Evolutionary conservation across 2,888 invertebrate species (phyloP).

Genomic region (Amphipoea oculea): DNA sequence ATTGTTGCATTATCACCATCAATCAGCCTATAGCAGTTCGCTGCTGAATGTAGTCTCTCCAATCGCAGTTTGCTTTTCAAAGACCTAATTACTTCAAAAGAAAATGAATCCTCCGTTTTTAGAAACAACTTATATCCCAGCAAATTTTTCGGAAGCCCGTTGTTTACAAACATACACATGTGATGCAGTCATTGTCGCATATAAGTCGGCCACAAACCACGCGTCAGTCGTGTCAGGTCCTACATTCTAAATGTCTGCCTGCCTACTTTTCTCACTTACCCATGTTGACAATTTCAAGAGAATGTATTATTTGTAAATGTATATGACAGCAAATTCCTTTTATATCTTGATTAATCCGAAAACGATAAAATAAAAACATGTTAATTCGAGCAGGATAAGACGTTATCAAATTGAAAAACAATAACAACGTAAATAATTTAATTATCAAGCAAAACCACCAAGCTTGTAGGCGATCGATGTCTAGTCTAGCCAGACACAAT

Average conservation of each 20-base stretch:
- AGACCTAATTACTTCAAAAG: not conserved
- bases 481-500: not conserved
- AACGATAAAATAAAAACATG: not conserved
- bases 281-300: not conserved
- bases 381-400: not conserved
- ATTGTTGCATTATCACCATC: too few species aligned
- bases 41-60: too few species aligned
- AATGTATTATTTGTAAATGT: not conserved
- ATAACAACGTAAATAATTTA: not conserved
- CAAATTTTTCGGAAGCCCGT: not conserved
- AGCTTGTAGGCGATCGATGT: not conserved
- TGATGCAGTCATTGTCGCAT: not conserved
- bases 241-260: not conserved
- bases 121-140: not conserved
- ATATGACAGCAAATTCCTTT: not conserved
- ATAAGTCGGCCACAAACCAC: constrained; percentile 1
- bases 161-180: constrained; percentile 13
- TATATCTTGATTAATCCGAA: constrained; percentile 1
- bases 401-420: not conserved
- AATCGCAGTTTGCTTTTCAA: not conserved
- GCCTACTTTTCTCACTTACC: not conserved
- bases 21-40: too few species aligned
- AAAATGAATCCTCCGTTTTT: not conserved
- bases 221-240: constrained; percentile 3
- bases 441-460: not conserved